Evolutionary conservation across 2,113 vertebrate species (phyloP).

Genomic region (Spea bombifrons): DNA sequence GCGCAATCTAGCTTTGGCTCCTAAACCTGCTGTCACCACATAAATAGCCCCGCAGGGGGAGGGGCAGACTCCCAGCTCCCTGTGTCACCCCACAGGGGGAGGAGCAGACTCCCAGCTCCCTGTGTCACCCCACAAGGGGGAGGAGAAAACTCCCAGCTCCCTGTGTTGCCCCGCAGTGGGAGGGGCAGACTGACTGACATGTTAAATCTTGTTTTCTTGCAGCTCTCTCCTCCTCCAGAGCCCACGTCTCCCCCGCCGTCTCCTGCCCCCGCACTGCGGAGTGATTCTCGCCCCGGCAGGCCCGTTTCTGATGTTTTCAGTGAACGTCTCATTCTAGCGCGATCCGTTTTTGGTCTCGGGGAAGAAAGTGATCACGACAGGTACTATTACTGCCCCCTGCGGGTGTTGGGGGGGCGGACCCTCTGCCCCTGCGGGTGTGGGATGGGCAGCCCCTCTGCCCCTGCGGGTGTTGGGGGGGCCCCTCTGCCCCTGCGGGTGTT

Average conservation of each 20-base stretch:
- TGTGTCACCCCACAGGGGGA: background rate
- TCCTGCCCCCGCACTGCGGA: conserved; percentile 8
- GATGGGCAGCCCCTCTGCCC: too few species aligned
- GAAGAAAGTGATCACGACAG: conserved; percentile 12
- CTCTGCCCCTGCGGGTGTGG: too few species aligned
- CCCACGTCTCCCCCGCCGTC: background rate
- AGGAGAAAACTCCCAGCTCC: background rate
- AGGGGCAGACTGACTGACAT: background rate
- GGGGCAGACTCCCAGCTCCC: background rate
- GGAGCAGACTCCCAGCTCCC: background rate
- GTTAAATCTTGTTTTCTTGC: background rate
- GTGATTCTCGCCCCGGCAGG: background rate
- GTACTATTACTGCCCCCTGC: background rate
- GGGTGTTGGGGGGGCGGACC: too few species aligned
- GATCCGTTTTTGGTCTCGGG: conserved; percentile 20
- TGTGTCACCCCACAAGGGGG: background rate
- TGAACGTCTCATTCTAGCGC: conserved; percentile 1
- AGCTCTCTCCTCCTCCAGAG: conserved; percentile 46
- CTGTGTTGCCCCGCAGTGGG: background rate
- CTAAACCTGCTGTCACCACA: background rate
- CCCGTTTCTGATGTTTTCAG: conserved; percentile 33
- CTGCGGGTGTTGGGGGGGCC: too few species aligned
- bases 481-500: too few species aligned
- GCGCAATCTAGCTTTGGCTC: background rate
- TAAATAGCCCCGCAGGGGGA: background rate